Conservation (phyloP, 1,140 invertebrate genomes). For the Catajapyx aquilonaris region DNA sequence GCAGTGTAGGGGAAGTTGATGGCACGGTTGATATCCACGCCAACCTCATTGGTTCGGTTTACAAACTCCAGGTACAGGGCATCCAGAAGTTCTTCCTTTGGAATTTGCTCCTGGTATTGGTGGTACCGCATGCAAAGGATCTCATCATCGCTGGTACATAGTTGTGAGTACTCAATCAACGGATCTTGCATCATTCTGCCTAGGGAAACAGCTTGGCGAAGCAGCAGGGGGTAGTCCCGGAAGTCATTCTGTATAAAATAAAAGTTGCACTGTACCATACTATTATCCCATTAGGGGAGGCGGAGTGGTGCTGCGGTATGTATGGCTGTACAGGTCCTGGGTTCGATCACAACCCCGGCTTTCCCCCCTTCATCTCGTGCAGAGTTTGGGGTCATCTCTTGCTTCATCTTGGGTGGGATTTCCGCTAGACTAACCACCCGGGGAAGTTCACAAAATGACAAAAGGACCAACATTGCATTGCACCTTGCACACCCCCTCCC, state of each 20-base stretch:
- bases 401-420: too few relatives aligned
- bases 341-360: too few relatives aligned
- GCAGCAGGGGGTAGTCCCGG: slow-evolving; percentile 66
- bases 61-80: slow-evolving; percentile 81
- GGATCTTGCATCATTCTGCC: slow-evolving; percentile 88
- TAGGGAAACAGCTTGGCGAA: slow-evolving; percentile 79
- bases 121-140: slow-evolving; percentile 85
- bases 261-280: too few relatives aligned
- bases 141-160: slow-evolving; percentile 89
- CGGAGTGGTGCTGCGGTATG: too few relatives aligned
- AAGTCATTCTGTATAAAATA: slow-evolving; percentile 50
- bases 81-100: slow-evolving; percentile 67
- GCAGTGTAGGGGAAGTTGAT: slow-evolving; percentile 69
- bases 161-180: slow-evolving; percentile 81
- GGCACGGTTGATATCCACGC: slow-evolving; percentile 91
- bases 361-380: too few relatives aligned
- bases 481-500: too few relatives aligned
- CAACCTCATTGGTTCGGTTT: slow-evolving; percentile 84
- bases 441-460: too few relatives aligned
- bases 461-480: too few relatives aligned
- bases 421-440: too few relatives aligned
- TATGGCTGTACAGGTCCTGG: too few relatives aligned
- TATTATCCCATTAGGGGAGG: too few relatives aligned
- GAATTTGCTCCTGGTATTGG: slow-evolving; percentile 58
- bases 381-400: too few relatives aligned